Conservation (phyloP, 2,888 invertebrate genomes). For the Rotaria socialis region DNA sequence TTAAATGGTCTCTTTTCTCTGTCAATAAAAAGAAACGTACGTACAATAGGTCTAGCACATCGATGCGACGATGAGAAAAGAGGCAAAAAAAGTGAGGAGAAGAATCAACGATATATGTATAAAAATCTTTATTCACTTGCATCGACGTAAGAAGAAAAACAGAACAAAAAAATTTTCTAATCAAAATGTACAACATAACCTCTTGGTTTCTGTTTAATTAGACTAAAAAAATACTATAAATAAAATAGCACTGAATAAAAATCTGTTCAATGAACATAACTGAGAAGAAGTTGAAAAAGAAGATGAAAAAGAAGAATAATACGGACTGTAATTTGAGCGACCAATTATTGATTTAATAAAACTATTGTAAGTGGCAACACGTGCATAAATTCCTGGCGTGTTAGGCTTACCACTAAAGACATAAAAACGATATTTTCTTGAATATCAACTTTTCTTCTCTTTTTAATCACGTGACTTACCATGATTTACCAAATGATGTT, state of each 20-base stretch:
- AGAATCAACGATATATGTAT: neutral
- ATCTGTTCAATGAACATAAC: neutral
- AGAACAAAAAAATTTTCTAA: no score
- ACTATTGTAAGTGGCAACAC: neutral
- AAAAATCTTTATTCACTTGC: neutral
- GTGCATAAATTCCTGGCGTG: conserved; percentile 6
- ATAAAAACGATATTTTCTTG: neutral
- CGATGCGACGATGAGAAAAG: neutral
- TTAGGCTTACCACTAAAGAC: conserved; percentile 24
- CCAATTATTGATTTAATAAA: neutral
- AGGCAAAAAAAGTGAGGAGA: neutral
- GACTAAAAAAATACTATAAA: neutral
- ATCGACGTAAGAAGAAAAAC: neutral
- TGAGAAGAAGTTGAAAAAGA: neutral
- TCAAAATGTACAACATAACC: no score
- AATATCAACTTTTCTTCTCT: no score
- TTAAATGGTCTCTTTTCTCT: neutral
- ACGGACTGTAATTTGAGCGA: neutral
- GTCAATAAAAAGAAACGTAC: neutral
- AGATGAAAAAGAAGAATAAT: neutral
- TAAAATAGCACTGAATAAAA: neutral
- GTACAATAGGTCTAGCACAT: neutral
- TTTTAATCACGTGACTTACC: neutral
- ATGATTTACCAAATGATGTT: conserved; percentile 3
- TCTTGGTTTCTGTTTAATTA: no score